Conservation (phyloP, 2,113 vertebrate species). For the Macrotis lagotis region DNA sequence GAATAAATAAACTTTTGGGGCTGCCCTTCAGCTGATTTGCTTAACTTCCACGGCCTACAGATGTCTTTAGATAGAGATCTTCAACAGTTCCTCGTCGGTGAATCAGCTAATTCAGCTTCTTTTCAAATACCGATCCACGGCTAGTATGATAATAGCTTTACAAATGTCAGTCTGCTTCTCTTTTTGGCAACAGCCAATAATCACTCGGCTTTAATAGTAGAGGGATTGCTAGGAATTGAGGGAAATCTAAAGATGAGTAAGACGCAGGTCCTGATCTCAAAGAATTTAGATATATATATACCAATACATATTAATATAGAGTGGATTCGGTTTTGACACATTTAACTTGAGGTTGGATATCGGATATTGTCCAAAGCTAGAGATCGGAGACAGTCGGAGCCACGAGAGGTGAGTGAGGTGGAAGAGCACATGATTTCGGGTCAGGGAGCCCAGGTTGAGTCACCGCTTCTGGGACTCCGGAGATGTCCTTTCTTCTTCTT, state of each 20-base stretch:
- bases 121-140: not conserved
- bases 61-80: not conserved
- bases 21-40: not conserved
- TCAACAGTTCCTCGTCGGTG: not conserved
- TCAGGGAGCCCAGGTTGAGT: not conserved
- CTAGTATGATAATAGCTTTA: not conserved
- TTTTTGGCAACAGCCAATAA: not conserved
- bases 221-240: not conserved
- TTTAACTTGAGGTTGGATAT: not conserved
- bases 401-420: not conserved
- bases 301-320: not conserved
- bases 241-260: not conserved
- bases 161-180: not conserved
- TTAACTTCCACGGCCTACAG: not conserved
- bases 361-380: not conserved
- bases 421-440: not conserved
- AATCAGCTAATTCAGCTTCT: not conserved
- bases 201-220: not conserved
- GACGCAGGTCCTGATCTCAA: not conserved
- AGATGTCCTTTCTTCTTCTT: not conserved
- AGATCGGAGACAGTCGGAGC: not conserved
- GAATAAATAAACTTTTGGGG: not conserved
- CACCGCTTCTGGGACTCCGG: not conserved
- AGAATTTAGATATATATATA: not conserved
- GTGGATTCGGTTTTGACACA: not conserved